These are phyloP conservation scores for Heliconius hermathena DNA, from an alignment of 1,140 invertebrate genomes.

Conservation along the genomic window DNA sequence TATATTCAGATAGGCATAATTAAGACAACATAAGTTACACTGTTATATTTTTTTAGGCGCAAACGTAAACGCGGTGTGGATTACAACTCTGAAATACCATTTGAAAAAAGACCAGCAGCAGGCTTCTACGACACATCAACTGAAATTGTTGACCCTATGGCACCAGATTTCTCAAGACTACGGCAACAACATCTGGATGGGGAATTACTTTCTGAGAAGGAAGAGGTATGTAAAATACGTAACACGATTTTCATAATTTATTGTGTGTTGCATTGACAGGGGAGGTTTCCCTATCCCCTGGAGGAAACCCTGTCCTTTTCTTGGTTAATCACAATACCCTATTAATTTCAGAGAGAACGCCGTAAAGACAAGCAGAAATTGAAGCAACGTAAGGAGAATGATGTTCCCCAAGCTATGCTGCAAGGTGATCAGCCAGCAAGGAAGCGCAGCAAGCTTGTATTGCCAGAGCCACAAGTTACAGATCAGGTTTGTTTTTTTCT, in stretches of 20 bases:
- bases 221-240: slow-evolving; percentile 84
- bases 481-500: slow-evolving; percentile 85
- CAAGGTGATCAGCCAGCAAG: slow-evolving; percentile 94
- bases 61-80: slow-evolving; percentile 95
- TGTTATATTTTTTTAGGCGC: slow-evolving; percentile 71
- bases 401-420: slow-evolving; percentile 95
- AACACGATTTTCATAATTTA: too few relatives aligned
- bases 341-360: not conserved
- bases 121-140: slow-evolving; percentile 97
- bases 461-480: slow-evolving; percentile 98
- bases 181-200: slow-evolving; percentile 97
- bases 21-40: too few relatives aligned
- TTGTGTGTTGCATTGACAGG: too few relatives aligned
- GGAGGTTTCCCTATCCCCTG: too few relatives aligned
- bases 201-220: slow-evolving; percentile 93
- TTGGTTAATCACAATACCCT: not conserved
- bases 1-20: too few relatives aligned
- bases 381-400: slow-evolving; percentile 97
- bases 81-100: slow-evolving; percentile 99
- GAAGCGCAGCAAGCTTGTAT: slow-evolving; percentile 97
- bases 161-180: slow-evolving; percentile 94
- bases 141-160: slow-evolving; percentile 93
- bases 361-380: slow-evolving; percentile 89
- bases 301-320: too few relatives aligned
- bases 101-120: slow-evolving; percentile 95